A percentile compares a stretch with the other conserved stretches of the same genome.
Evolutionary conservation across 2,888 invertebrate genomes (phyloP).

Genomic region (Sisyra nigra): DNA sequence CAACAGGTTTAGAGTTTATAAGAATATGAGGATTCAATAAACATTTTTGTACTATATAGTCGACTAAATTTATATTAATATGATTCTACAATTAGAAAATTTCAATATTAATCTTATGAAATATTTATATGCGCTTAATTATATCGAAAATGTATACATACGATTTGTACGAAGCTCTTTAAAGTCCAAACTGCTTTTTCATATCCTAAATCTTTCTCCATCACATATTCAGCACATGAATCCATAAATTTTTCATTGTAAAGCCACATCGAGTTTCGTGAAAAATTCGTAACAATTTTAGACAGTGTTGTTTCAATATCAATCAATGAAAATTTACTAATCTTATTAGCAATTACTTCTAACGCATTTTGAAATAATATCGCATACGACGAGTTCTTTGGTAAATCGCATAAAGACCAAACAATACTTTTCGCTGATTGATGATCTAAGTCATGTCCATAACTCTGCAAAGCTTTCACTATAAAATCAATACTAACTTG

Average conservation of each 20-base stretch:
- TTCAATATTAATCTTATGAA: not conserved
- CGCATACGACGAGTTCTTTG: conserved; percentile 27
- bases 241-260: conserved; percentile 45
- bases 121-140: no score
- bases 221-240: conserved; percentile 32
- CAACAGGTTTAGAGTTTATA: conserved; percentile 24
- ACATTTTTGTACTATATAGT: conserved; percentile 36
- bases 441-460: conserved; percentile 26
- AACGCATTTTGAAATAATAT: conserved; percentile 35
- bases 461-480: conserved; percentile 31
- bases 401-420: conserved; percentile 36
- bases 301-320: conserved; percentile 34
- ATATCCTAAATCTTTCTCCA: conserved; percentile 34
- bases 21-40: conserved; percentile 26
- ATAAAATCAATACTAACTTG: conserved; percentile 34
- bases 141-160: conserved; percentile 26
- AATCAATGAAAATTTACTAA: conserved; percentile 28
- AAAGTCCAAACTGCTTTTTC: conserved; percentile 31
- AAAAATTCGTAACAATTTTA: conserved; percentile 29
- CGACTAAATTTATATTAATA: conserved; percentile 27
- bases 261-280: conserved; percentile 32
- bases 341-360: conserved; percentile 29
- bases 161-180: conserved; percentile 35
- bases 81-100: conserved; percentile 5
- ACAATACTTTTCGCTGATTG: conserved; percentile 34